Evolutionary conservation across 2,113 vertebrate genomes (phyloP), one percentile per base, ranked within the genome.

Genomic region (Vombatus ursinus): DNA sequence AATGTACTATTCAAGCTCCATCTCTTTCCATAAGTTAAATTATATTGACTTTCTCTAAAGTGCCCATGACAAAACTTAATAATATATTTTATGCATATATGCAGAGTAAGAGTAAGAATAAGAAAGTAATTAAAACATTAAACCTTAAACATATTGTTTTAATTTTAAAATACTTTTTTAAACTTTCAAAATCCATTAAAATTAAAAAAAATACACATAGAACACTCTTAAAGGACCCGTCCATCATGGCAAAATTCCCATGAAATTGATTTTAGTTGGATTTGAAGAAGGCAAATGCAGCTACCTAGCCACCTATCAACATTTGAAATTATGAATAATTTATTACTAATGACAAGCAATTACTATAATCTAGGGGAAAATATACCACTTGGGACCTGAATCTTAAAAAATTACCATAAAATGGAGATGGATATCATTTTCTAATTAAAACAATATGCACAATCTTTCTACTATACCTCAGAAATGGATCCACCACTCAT

Each of bases 301-400:
- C 14, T 37, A 61, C 11, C 28, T 68, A 37, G 31, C 31, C 12
- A 5, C 37, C 31, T 68, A 37, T 37, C 31, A 68, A 68, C 31
- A 37, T 37, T 37, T 68, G 31, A 68, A 37, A 68, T 68, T 37
- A 37, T 6, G 3, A 68, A 68, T 12, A 68, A 37, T 68, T 61
- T 61, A 3, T 61, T 61, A 26, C 8, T 94, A 90, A 96, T 95
- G 95, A 94, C 49, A 95, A 90, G 54, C n/a, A 95, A 94, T 95
- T 92, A 24, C 91, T 94, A 89, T 93, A 52, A 23, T 52, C 50
- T 0, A 61, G 93, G 89, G 93, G 94, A 96, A 96, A 94, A 94
- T 49, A 51, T 48, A 11, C 61, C 49, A 96, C 90, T 93, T 96
- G 93, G 25, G 94, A 93, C 93, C 3, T 14, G 93, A 95, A 92